These are phyloP conservation scores for Micropoecilia bifurca DNA, from an alignment of 2,797 vertebrate genomes.

Conservation along the genomic window DNA sequence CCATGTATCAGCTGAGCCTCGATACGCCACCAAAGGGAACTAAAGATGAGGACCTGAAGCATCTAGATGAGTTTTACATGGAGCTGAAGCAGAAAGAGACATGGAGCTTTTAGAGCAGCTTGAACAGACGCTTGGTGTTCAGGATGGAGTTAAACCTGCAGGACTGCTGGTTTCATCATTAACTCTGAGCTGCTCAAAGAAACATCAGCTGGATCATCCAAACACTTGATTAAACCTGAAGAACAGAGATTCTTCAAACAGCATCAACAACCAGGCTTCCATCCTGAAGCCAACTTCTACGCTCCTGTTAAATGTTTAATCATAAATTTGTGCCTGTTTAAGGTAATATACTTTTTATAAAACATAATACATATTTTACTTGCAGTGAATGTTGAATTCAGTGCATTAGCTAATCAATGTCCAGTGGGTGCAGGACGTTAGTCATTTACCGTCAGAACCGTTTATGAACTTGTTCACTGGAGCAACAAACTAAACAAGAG, in stretches of 20 bases:
- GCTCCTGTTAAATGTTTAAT: too few species aligned
- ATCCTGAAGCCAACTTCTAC: too few species aligned
- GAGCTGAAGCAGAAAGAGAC: background rate
- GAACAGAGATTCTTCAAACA: background rate
- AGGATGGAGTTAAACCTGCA: background rate
- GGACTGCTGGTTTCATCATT: background rate
- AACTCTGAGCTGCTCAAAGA: background rate
- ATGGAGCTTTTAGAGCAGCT: background rate
- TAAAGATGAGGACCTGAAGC: slow-evolving; percentile 20
- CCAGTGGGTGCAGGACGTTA: too few species aligned
- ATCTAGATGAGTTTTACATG: background rate
- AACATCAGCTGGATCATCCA: background rate
- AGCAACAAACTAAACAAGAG: too few species aligned
- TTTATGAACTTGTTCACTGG: too few species aligned
- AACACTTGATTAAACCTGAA: background rate
- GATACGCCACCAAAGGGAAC: slow-evolving; percentile 29
- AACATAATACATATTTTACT: too few species aligned
- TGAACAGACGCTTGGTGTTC: background rate
- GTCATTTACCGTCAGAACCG: too few species aligned
- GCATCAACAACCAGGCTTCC: background rate
- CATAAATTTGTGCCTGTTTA: too few species aligned
- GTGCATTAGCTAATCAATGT: too few species aligned
- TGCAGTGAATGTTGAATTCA: too few species aligned
- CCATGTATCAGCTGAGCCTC: slow-evolving; percentile 45
- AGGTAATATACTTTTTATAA: too few species aligned